Evolutionary conservation across 2,888 invertebrate genomes (phyloP).

Genomic region (Drosophila borborema): DNA sequence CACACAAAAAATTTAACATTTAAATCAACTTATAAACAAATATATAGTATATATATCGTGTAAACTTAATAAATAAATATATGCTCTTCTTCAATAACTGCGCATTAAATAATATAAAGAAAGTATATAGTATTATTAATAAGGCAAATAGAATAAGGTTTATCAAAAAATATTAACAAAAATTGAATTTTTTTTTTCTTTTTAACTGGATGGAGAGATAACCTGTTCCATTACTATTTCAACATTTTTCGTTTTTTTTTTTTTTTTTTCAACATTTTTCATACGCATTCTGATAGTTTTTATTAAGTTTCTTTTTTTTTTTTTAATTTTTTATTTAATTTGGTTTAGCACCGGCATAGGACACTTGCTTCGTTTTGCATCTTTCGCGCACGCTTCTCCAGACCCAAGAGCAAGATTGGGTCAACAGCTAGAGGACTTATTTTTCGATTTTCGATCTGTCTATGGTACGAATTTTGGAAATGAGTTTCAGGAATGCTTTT

Average conservation of each 20-base stretch:
- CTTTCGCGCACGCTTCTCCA: slow-evolving; percentile 25
- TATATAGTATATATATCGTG: slow-evolving; percentile 43
- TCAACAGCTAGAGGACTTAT: slow-evolving; percentile 8
- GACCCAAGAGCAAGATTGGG: background rate
- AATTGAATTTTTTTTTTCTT: slow-evolving; percentile 34
- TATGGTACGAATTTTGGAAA: slow-evolving; percentile 75
- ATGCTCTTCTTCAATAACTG: slow-evolving; percentile 67
- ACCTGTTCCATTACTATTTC: slow-evolving; percentile 62
- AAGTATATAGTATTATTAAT: slow-evolving; percentile 41
- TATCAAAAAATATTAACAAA: slow-evolving; percentile 76
- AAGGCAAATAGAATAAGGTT: slow-evolving; percentile 68
- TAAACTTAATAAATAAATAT: slow-evolving; percentile 78
- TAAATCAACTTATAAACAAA: slow-evolving; percentile 69
- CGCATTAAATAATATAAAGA: slow-evolving; percentile 70
- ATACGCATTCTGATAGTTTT: background rate
- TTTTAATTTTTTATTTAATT: slow-evolving; percentile 49
- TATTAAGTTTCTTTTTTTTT: slow-evolving; percentile 11
- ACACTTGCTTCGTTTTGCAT: slow-evolving; percentile 82
- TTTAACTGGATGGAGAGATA: slow-evolving; percentile 71
- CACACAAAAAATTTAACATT: slow-evolving; percentile 73
- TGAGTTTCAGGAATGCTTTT: slow-evolving; percentile 75
- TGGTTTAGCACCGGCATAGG: slow-evolving; percentile 84
- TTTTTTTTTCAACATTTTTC: slow-evolving; percentile 50
- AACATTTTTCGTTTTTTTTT: slow-evolving; percentile 50
- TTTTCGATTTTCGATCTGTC: slow-evolving; percentile 31